phyloP scores from a whole-genome alignment of 2,797 vertebrate species.

The Eulemur albifrons region DNA sequence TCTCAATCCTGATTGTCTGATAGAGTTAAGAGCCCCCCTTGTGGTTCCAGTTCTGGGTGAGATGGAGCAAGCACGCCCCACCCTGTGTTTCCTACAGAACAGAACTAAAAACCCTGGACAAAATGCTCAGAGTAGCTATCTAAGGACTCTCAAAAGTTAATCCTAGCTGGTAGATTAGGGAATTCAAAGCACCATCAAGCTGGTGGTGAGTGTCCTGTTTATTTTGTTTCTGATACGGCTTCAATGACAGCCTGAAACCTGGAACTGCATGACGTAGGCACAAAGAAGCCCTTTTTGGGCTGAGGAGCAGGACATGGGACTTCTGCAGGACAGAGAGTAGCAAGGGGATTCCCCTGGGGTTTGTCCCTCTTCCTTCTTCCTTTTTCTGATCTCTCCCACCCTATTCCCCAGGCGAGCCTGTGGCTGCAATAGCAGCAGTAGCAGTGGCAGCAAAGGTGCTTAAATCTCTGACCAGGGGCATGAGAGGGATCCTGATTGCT shows the following conservation, averaged over 20 bases:
- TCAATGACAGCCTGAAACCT: background rate
- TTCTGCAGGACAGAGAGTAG: background rate
- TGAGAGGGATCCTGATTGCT: background rate
- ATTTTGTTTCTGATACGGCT: background rate
- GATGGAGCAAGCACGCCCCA: background rate
- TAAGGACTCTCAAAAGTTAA: background rate
- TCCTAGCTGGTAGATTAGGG: background rate
- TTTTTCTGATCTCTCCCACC: background rate
- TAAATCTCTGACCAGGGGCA: background rate
- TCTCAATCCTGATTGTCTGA: background rate
- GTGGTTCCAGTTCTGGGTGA: background rate
- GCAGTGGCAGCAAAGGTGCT: background rate
- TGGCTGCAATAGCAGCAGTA: background rate
- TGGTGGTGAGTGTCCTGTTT: background rate
- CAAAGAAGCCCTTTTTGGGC: background rate
- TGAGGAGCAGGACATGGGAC: background rate
- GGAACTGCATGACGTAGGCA: background rate
- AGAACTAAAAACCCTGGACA: background rate
- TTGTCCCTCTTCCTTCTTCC: background rate
- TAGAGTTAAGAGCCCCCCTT: background rate
- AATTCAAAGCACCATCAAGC: background rate
- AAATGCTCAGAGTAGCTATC: background rate
- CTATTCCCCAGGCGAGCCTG: background rate
- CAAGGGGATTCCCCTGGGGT: background rate
- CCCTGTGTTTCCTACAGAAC: background rate